Conservation (phyloP, 2,888 invertebrate genomes). For the Allolobophora icterica region DNA sequence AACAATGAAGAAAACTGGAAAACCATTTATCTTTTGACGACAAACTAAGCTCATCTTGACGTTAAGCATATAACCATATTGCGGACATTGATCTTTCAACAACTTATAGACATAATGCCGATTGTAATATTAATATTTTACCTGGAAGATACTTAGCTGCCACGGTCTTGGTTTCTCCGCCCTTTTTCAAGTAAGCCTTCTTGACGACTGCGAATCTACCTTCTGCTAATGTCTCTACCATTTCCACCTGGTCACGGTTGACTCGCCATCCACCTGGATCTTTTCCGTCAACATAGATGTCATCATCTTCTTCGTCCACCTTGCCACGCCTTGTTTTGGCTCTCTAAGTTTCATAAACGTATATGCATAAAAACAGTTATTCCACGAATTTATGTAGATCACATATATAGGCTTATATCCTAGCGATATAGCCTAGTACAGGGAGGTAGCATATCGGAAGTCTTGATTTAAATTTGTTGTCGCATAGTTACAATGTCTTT, state of each 20-base stretch:
- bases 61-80: no score
- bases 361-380: background rate
- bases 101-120: no score
- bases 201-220: conserved; percentile 21
- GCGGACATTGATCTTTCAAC: no score
- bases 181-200: conserved; percentile 27
- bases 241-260: conserved; percentile 13
- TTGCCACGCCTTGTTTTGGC: background rate
- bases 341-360: background rate
- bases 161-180: background rate
- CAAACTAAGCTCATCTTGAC: no score
- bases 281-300: conserved; percentile 5
- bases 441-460: no score
- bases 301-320: background rate
- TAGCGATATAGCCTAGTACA: no score
- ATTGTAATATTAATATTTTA: background rate
- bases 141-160: conserved; percentile 20
- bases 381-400: no score
- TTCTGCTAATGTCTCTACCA: background rate
- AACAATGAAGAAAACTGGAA: no score
- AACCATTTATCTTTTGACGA: no score
- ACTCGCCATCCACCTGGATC: conserved; percentile 23
- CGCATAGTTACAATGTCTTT: no score
- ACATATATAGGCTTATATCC: no score
- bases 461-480: no score